Percentiles rank a stretch among this genome's conserved stretches.
Evolutionary conservation across 1,140 invertebrate genomes (phyloP).

Genomic region (Holcopasites calliopsidis): DNA sequence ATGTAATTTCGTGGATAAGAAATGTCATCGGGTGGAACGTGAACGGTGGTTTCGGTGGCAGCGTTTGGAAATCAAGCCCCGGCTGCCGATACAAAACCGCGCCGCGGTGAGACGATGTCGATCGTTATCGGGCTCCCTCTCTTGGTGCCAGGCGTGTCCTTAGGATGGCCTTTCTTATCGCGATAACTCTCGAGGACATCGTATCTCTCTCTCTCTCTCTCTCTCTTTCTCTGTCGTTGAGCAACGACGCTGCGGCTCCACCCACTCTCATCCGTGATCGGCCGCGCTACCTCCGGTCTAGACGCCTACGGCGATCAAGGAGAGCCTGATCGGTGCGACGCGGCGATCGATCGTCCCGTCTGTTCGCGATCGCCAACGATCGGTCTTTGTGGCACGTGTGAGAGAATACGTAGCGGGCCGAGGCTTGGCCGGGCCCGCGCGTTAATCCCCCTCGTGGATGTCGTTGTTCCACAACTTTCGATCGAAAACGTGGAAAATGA

Average conservation of each 20-base stretch:
- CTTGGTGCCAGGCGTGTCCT: conserved; percentile 69
- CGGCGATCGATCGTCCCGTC: conserved; percentile 30
- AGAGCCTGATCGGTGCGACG: conserved; percentile 46
- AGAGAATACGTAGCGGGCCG: conserved; percentile 24
- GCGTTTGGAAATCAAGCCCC: conserved; percentile 48
- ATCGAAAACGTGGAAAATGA: too few relatives aligned
- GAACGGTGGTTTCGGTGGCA: conserved; percentile 37
- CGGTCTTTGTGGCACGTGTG: conserved; percentile 40
- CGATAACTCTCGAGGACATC: conserved; percentile 68
- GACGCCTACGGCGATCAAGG: conserved; percentile 60
- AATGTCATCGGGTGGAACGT: conserved; percentile 16
- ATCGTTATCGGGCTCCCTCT: conserved; percentile 56
- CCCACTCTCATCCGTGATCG: conserved; percentile 64
- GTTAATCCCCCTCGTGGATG: too few relatives aligned
- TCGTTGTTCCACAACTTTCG: too few relatives aligned
- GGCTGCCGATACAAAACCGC: conserved; percentile 32
- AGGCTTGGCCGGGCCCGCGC: background rate
- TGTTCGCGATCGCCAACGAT: conserved; percentile 35
- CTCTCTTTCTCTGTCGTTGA: too few relatives aligned
- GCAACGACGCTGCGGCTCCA: conserved; percentile 61
- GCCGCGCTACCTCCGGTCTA: conserved; percentile 56
- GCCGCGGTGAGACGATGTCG: conserved; percentile 48
- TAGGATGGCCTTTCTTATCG: conserved; percentile 78
- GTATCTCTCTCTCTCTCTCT: conserved; percentile 29
- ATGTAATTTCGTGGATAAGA: background rate